Conservation (phyloP, 2,797 vertebrate genomes). For the Poecilia velifera region DNA sequence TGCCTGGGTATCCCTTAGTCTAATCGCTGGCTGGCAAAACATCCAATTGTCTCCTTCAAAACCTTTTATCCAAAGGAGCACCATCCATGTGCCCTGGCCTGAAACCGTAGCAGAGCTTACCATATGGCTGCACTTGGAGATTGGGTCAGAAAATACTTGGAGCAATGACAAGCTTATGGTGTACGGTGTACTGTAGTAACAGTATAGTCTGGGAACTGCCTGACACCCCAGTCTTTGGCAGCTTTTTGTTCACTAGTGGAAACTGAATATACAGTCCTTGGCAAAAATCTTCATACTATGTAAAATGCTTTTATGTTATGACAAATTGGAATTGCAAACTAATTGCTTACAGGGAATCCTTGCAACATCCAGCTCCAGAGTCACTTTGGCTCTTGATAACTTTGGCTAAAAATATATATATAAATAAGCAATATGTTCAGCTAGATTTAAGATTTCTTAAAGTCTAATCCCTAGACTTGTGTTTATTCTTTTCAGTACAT, state of each 20-base stretch:
- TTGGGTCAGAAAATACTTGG: background rate
- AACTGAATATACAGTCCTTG: background rate
- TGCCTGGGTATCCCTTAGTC: background rate
- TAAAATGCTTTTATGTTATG: background rate
- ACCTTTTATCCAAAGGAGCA: background rate
- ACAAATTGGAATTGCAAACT: background rate
- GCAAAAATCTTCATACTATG: background rate
- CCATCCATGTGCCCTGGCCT: background rate
- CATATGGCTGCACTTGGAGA: background rate
- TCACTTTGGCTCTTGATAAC: background rate
- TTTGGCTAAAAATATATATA: background rate
- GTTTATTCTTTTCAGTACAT: slow-evolving; percentile 5
- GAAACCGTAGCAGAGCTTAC: background rate
- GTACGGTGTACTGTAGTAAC: background rate
- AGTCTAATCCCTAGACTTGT: background rate
- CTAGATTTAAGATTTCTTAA: background rate
- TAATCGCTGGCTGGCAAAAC: slow-evolving; percentile 1
- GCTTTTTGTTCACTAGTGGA: background rate
- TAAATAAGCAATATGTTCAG: background rate
- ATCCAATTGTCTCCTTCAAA: background rate
- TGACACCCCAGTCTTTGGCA: background rate
- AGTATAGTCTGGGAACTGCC: background rate
- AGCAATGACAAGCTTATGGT: background rate
- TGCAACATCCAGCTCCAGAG: background rate
- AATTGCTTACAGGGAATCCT: no score